phyloP scores from a whole-genome alignment of 2,888 invertebrate genomes.

The Kryphioiulus occultus region DNA sequence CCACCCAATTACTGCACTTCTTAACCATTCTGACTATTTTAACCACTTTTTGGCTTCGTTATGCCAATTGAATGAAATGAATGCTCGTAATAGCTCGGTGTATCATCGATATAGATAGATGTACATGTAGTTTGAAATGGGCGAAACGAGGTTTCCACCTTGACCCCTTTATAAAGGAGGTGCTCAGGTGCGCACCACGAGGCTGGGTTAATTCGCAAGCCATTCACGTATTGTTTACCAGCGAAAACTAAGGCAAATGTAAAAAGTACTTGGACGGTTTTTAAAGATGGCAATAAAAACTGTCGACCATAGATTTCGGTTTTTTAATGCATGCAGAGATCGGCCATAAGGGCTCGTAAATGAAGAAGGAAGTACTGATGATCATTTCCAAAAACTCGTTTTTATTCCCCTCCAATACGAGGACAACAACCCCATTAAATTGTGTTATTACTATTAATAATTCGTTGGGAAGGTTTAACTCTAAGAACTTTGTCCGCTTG shows the following conservation, averaged over 20 bases:
- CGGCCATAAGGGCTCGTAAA: not conserved
- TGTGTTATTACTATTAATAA: not conserved
- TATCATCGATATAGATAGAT: too few relatives aligned
- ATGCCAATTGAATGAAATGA: too few relatives aligned
- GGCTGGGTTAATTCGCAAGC: not conserved
- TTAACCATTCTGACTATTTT: too few relatives aligned
- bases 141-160: not conserved
- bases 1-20: too few relatives aligned
- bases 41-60: too few relatives aligned
- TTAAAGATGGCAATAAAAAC: not conserved
- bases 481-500: too few relatives aligned
- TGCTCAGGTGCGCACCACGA: not conserved
- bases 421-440: not conserved
- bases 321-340: not conserved
- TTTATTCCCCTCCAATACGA: not conserved
- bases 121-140: not conserved
- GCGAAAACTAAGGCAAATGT: not conserved
- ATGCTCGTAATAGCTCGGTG: too few relatives aligned
- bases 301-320: too few relatives aligned
- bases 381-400: not conserved
- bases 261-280: not conserved
- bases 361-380: not conserved
- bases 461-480: not conserved
- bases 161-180: not conserved
- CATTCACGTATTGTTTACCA: not conserved